Evolutionary conservation across 2,888 invertebrate species (phyloP).

Genomic region (Calameuta filiformis): DNA sequence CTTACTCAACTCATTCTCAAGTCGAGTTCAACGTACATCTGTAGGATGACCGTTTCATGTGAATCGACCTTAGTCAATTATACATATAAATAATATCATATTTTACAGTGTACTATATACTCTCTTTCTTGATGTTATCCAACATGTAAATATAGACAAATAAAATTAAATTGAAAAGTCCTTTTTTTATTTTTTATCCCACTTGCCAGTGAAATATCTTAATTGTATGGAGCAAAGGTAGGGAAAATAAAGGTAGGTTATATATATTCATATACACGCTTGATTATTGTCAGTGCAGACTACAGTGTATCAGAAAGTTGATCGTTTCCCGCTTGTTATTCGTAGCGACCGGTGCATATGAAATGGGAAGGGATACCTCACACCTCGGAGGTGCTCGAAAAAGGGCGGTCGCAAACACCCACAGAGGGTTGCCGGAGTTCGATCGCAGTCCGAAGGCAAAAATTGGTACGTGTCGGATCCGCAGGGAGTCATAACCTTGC

Average conservation of each 20-base stretch:
- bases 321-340: neutral
- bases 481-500: neutral
- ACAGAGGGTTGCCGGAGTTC: neutral
- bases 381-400: slow-evolving; percentile 18
- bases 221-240: too few species aligned
- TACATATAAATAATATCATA: neutral
- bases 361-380: slow-evolving; percentile 16
- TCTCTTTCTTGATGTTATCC: neutral
- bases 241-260: too few species aligned
- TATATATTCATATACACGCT: neutral
- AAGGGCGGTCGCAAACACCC: neutral
- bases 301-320: neutral
- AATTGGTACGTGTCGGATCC: neutral
- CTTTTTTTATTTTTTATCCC: neutral
- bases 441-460: neutral
- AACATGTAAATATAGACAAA: neutral
- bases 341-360: slow-evolving; percentile 10
- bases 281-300: neutral
- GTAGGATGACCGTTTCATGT: neutral
- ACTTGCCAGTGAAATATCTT: too few species aligned
- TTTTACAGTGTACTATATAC: neutral
- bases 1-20: neutral
- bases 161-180: neutral
- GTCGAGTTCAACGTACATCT: neutral
- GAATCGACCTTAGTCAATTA: neutral